A percentile compares a stretch with the other conserved stretches of the same genome.
phyloP scores from a whole-genome alignment of 2,113 vertebrate species.

The Pachycephala philippinensis region DNA sequence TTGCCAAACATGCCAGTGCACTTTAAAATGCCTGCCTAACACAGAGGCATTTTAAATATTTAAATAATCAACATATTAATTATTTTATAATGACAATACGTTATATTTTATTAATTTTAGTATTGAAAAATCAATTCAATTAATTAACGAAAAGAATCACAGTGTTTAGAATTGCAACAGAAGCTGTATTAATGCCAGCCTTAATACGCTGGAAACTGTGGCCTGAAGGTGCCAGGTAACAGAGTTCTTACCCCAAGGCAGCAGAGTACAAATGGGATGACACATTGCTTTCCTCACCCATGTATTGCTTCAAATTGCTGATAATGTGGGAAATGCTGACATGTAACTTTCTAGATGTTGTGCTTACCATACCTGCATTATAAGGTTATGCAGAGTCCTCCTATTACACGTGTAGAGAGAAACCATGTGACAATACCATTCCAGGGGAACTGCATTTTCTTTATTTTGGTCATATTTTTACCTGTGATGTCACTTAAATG shows the following conservation, averaged over 20 bases:
- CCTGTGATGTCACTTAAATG: background rate
- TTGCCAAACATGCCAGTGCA: background rate
- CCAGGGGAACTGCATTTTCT: background rate
- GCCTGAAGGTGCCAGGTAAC: background rate
- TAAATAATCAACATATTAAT: background rate
- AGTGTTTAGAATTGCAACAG: background rate
- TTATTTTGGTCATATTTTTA: background rate
- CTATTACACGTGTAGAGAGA: background rate
- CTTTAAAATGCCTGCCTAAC: background rate
- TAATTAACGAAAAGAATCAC: background rate
- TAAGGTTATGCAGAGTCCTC: background rate
- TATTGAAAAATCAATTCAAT: background rate
- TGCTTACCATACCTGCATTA: background rate
- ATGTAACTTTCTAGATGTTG: background rate
- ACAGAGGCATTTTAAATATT: background rate
- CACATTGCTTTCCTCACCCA: background rate
- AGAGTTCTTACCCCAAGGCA: background rate
- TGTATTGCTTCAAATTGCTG: background rate
- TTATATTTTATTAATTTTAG: background rate
- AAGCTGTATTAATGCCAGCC: background rate
- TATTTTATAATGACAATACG: background rate
- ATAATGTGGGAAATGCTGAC: background rate
- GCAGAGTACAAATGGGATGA: background rate
- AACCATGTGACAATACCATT: background rate
- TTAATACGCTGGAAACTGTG: accelerated